Base-by-base conservation (phyloP, 2,888 invertebrate species). In the Protodeltote pygarga region DNA sequence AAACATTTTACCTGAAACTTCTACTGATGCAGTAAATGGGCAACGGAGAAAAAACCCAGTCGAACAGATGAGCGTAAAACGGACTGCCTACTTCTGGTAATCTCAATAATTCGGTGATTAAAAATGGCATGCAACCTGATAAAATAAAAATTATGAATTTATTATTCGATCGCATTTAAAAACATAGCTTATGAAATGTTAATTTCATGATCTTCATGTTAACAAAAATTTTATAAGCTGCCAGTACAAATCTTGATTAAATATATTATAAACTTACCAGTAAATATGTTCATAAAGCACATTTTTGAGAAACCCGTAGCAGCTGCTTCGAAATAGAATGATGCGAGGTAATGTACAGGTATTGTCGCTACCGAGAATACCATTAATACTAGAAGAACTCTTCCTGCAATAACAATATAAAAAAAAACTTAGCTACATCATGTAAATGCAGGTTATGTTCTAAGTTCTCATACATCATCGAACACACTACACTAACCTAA, bases 241-340 rank as follows among this genome's bases (percentile, higher is more conserved):
- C 34, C 39, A 29, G 46, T 46, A 24, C 24, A 27, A 40, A 21
- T 5, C 8, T 23, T 42, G 11, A 2, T 21, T 0, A 3, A 27
- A 31, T 29, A 9, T 19, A 10, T 20, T 3, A 17, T 20, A 9
- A 15, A 54, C 69, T 76, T 68, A 87, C 89, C 89, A 37, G 83
- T 76, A 52, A 97, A 94, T 48, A 96, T 94, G 73, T 96, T 96
- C 35, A 96, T 89, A 60, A 97, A 93, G 11, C 95, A 94, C 85
- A 96, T 93, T 74, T 95, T 93, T 0, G 96, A 95, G 79, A 95
- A 96, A 0, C 96, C 97, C 0, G 95, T 94, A 0, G 97, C 94
- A 0, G 97, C 94, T 0, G 95, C 93, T 8, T 93, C 92, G 75
- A 97, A 97, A 38, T 93, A 80, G 75, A 95, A 95, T 0, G 96